Percentiles rank a stretch among this genome's conserved stretches.
Evolutionary conservation across 2,113 vertebrate species (phyloP).

Genomic region (Gopherus flavomarginatus): DNA sequence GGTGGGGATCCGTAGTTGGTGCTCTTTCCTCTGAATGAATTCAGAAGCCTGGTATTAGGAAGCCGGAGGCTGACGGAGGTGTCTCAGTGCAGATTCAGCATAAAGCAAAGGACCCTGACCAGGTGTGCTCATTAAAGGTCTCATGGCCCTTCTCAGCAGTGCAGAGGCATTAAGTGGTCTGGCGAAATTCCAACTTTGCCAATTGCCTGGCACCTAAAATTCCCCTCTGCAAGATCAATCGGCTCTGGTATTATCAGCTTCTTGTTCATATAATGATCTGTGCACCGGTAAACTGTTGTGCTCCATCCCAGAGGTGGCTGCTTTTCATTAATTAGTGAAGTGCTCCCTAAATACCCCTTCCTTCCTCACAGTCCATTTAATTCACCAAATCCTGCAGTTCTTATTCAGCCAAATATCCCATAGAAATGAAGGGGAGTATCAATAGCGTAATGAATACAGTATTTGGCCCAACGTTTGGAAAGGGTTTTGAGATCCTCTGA

Average conservation of each 20-base stretch:
- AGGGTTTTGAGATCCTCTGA: background rate
- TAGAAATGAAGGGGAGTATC: fast-evolving
- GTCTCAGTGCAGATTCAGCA: background rate
- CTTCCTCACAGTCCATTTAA: fast-evolving
- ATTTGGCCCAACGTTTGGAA: fast-evolving
- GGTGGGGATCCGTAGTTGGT: background rate
- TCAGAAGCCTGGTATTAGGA: background rate
- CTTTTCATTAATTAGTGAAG: background rate
- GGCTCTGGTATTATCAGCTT: background rate
- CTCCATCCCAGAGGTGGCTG: background rate
- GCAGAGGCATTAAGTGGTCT: background rate
- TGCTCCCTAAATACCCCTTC: fast-evolving
- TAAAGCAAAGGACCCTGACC: fast-evolving
- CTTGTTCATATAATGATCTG: background rate
- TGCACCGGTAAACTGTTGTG: fast-evolving
- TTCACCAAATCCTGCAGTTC: background rate
- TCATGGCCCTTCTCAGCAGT: background rate
- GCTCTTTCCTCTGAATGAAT: background rate
- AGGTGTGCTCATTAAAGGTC: fast-evolving
- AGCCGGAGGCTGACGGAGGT: background rate
- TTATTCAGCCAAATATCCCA: background rate
- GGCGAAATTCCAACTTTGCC: background rate
- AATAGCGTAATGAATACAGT: fast-evolving
- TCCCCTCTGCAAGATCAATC: background rate
- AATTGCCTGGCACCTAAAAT: background rate